A percentile compares a stretch with the other conserved stretches of the same genome.
Evolutionary conservation across 2,797 vertebrate genomes (phyloP).

Genomic region (Choloepus didactylus): DNA sequence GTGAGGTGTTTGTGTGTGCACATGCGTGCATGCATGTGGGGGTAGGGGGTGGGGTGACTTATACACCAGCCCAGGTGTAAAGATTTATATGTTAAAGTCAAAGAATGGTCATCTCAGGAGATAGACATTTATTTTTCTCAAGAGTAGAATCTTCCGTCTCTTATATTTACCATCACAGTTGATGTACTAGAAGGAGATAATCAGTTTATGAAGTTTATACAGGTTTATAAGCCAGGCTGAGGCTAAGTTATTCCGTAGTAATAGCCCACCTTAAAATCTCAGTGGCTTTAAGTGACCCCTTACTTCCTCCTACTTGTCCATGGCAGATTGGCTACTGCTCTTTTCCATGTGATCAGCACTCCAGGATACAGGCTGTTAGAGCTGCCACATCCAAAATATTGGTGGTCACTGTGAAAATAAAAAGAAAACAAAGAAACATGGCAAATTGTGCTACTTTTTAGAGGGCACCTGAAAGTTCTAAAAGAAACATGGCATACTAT

Average conservation of each 20-base stretch:
- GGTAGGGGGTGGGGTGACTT: not conserved
- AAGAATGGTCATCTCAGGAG: slow-evolving; percentile 44
- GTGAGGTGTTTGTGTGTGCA: not conserved
- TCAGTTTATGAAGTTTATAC: not conserved
- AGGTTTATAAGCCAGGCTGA: not conserved
- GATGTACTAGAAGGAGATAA: not conserved
- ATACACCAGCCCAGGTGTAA: not conserved
- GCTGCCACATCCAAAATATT: not conserved
- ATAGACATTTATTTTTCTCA: not conserved
- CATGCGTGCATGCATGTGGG: not conserved
- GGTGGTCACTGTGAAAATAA: not conserved
- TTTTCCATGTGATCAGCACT: not conserved
- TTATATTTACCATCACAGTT: not conserved
- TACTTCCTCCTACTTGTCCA: not conserved
- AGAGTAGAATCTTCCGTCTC: not conserved
- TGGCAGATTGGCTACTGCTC: not conserved
- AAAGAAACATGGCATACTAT: not conserved
- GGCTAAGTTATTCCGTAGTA: not conserved
- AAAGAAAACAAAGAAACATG: not conserved
- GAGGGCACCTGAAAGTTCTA: not conserved
- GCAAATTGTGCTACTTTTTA: not conserved
- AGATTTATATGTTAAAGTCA: slow-evolving; percentile 33
- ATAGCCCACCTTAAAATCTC: not conserved
- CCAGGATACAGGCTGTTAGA: not conserved
- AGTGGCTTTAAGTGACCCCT: not conserved